Evolutionary conservation across 2,113 vertebrate species (phyloP).

Genomic region (Pipa parva): DNA sequence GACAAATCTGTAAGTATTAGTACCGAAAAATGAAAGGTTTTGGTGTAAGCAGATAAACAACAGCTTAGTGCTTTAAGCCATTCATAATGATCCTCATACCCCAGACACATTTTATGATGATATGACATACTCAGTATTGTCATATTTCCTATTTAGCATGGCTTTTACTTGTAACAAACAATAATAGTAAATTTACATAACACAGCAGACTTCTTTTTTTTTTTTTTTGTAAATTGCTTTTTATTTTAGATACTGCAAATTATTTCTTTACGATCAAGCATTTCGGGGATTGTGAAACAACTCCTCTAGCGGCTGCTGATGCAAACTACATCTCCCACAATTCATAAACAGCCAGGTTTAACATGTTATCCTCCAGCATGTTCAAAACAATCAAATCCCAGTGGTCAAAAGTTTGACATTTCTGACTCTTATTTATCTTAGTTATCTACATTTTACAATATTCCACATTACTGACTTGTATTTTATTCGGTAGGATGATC

Average conservation of each 20-base stretch:
- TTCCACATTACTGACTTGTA: background rate
- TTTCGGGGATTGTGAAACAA: background rate
- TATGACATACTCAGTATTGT: constrained; percentile 18
- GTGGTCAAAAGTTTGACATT: background rate
- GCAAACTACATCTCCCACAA: too few species aligned
- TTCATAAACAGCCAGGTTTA: too few species aligned
- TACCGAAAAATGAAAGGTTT: constrained; percentile 1
- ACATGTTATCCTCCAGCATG: background rate
- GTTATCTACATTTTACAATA: background rate
- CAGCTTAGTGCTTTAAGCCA: constrained; percentile 25
- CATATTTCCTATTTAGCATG: background rate
- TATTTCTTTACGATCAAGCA: background rate
- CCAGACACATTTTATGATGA: constrained; percentile 9
- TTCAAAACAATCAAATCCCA: background rate
- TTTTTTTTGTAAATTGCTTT: background rate
- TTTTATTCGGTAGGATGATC: background rate
- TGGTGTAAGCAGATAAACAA: constrained; percentile 20
- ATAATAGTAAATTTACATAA: background rate
- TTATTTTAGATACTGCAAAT: background rate
- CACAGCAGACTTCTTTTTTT: background rate
- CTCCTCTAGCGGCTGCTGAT: too few species aligned
- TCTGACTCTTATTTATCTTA: background rate
- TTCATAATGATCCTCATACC: constrained; percentile 7
- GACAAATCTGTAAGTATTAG: constrained; percentile 8
- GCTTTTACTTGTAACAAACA: constrained; percentile 5